These are phyloP conservation scores for Xestia sexstrigata DNA, from an alignment of 2,888 invertebrate genomes.

Conservation along the genomic window DNA sequence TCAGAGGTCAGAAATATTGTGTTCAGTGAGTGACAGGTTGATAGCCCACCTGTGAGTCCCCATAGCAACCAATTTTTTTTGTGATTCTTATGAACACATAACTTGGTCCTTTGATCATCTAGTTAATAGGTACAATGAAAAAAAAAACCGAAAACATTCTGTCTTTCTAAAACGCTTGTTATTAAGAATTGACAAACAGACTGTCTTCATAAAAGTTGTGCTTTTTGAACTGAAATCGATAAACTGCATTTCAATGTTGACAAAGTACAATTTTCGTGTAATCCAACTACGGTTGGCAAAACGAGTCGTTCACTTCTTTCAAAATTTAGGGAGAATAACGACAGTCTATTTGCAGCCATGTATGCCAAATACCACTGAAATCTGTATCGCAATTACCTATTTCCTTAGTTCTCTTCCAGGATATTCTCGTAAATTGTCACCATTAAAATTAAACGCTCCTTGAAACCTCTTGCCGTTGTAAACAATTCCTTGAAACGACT, in stretches of 20 bases:
- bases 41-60: conserved; percentile 12
- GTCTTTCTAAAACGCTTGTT: background rate
- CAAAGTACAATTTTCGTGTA: background rate
- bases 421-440: conserved; percentile 43
- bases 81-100: background rate
- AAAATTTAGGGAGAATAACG: background rate
- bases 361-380: conserved; percentile 1
- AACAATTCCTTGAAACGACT: conserved; percentile 42
- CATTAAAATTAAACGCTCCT: conserved; percentile 51
- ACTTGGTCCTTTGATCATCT: background rate
- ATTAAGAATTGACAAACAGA: background rate
- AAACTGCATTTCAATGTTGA: background rate
- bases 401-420: conserved; percentile 39
- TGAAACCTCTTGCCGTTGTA: conserved; percentile 28
- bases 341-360: conserved; percentile 6
- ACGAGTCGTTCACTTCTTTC: conserved; percentile 2
- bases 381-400: background rate
- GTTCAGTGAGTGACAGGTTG: conserved; percentile 31
- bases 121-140: background rate
- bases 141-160: background rate
- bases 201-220: background rate
- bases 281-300: background rate
- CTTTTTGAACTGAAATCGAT: background rate
- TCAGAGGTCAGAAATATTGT: conserved; percentile 37
- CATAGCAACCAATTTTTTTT: background rate